These are phyloP conservation scores for Etheostoma perlongum DNA, from an alignment of 2,797 vertebrate genomes.

Conservation along the genomic window DNA sequence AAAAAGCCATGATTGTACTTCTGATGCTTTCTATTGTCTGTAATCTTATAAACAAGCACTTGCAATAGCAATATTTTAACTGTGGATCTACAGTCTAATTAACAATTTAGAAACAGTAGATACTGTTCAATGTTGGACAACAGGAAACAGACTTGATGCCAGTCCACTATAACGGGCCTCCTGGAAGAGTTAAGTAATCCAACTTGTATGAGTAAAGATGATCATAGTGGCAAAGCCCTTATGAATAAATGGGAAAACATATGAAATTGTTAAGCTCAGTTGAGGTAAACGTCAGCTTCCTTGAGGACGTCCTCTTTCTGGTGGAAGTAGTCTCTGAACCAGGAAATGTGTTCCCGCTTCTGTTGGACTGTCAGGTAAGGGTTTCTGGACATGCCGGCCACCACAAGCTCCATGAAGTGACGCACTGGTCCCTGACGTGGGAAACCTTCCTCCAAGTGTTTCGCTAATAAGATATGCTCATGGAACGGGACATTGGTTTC, in stretches of 20 bases:
- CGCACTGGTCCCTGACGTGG: constrained; percentile 91
- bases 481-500: constrained; percentile 90
- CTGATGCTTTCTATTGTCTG: constrained; percentile 9
- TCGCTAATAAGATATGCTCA: constrained; percentile 95
- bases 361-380: constrained; percentile 90
- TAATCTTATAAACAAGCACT: constrained; percentile 5
- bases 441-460: constrained; percentile 89
- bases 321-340: constrained; percentile 95
- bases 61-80: constrained; percentile 6
- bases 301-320: constrained; percentile 90
- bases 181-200: neutral
- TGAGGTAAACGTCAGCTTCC: constrained; percentile 82
- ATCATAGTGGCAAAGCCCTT: neutral
- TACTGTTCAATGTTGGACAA: constrained; percentile 2
- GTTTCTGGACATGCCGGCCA: constrained; percentile 92
- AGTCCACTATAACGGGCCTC: constrained; percentile 1
- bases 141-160: constrained; percentile 1
- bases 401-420: constrained; percentile 97
- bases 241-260: constrained; percentile 4
- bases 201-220: neutral
- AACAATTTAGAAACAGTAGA: constrained; percentile 7
- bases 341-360: constrained; percentile 93
- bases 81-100: neutral
- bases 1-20: neutral
- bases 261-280: constrained; percentile 68